A percentile compares a stretch with the other conserved stretches of the same genome.
These are phyloP conservation scores for Conopomorpha cramerella DNA, from an alignment of 1,140 invertebrate genomes.

Conservation along the genomic window DNA sequence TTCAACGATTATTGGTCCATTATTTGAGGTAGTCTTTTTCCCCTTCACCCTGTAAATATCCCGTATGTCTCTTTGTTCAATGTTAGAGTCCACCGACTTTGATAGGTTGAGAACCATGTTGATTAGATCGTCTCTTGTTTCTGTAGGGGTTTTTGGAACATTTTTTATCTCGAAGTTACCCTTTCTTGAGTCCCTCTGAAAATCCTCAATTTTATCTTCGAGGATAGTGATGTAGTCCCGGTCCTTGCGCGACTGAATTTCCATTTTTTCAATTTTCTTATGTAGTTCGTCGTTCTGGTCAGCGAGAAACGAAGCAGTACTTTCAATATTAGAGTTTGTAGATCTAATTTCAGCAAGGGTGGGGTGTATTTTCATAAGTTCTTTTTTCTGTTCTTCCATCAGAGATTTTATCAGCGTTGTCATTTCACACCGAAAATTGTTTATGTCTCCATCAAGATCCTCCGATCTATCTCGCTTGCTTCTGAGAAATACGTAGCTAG, in stretches of 20 bases:
- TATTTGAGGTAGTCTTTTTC: neutral
- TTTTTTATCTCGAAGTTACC: conserved; percentile 1
- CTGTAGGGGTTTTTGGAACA: neutral
- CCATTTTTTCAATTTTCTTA: neutral
- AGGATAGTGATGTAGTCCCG: neutral
- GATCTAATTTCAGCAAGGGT: neutral
- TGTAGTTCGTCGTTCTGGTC: neutral
- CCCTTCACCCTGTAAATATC: neutral
- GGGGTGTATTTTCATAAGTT: neutral
- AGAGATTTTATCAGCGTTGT: neutral
- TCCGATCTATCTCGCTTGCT: neutral
- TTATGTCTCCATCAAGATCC: neutral
- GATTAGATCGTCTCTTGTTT: neutral
- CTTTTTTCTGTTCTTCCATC: neutral
- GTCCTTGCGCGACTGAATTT: neutral
- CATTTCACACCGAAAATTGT: neutral
- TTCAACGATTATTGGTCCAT: neutral
- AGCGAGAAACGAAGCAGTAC: neutral
- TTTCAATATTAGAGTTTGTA: conserved; percentile 1
- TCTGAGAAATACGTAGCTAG: neutral
- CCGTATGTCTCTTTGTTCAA: neutral
- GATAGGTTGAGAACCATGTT: neutral
- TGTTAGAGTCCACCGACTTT: neutral
- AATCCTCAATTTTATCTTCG: conserved; percentile 1
- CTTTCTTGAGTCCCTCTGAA: neutral